These are phyloP conservation scores for Melanerpes formicivorus DNA, from an alignment of 2,113 vertebrate species.

Conservation along the genomic window DNA sequence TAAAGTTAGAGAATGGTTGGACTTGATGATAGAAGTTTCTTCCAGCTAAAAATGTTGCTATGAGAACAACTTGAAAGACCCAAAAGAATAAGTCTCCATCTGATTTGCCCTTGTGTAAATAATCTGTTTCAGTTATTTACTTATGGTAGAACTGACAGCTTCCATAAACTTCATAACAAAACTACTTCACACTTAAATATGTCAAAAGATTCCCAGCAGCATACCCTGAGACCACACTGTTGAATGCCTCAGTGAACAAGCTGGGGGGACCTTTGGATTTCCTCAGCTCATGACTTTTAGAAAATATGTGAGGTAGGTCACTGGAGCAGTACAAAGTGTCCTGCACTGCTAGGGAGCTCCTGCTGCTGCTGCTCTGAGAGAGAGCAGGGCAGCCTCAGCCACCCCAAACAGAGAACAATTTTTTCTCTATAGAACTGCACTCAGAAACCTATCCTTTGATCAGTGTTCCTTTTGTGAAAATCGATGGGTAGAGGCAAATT, in stretches of 20 bases:
- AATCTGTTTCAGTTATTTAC: not conserved
- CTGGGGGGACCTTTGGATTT: not conserved
- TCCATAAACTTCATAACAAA: not conserved
- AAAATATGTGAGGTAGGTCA: fast-evolving
- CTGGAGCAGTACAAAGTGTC: fast-evolving
- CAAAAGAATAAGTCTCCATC: not conserved
- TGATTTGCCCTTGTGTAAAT: not conserved
- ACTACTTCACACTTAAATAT: not conserved
- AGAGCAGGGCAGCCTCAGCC: not conserved
- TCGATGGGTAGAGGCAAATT: not conserved
- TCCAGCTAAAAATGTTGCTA: no score
- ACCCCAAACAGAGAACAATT: not conserved
- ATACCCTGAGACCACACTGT: not conserved
- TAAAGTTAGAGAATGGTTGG: no score
- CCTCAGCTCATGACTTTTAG: not conserved
- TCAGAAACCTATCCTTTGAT: not conserved
- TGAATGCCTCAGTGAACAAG: not conserved
- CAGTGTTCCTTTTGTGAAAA: not conserved
- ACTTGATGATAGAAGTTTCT: no score
- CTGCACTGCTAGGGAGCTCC: not conserved
- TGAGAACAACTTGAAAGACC: not conserved
- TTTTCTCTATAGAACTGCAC: not conserved
- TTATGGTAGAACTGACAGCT: not conserved
- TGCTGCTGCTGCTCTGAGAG: not conserved
- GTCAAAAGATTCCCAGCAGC: not conserved